phyloP scores from a whole-genome alignment of 2,797 vertebrate species.

The Darevskia mixta region DNA sequence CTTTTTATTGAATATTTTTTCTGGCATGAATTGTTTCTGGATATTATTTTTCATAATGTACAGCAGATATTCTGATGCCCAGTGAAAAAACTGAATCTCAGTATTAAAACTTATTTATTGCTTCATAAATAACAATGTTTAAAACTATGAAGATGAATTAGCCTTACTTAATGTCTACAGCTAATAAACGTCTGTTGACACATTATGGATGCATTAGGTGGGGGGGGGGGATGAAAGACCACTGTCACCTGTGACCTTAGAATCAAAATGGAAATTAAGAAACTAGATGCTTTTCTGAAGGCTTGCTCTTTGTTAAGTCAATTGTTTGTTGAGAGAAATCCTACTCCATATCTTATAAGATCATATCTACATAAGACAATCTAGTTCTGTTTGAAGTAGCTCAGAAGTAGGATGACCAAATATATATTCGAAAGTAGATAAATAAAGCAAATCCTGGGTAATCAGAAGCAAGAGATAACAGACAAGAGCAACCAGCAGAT shows the following conservation, averaged over 20 bases:
- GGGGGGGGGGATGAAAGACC: constrained; percentile 42
- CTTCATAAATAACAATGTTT: constrained; percentile 54
- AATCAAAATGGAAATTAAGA: constrained; percentile 64
- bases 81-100: constrained; percentile 25
- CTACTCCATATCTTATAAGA: background rate
- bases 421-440: constrained; percentile 32
- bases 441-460: background rate
- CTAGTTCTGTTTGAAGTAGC: constrained; percentile 6
- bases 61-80: background rate
- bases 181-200: constrained; percentile 50
- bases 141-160: constrained; percentile 45
- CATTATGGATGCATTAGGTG: constrained; percentile 13
- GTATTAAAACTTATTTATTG: constrained; percentile 20
- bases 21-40: constrained; percentile 1
- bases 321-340: constrained; percentile 41
- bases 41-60: background rate
- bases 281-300: constrained; percentile 37
- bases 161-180: background rate
- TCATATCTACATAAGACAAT: background rate
- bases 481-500: rapidly evolving
- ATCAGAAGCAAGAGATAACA: background rate
- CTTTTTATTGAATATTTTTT: background rate
- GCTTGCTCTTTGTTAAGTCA: constrained; percentile 37
- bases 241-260: constrained; percentile 38
- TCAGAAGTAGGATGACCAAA: background rate